Percentiles rank a stretch among this genome's conserved stretches.
Conservation (phyloP, 2,888 invertebrate species). For the Pandemis heparana region DNA sequence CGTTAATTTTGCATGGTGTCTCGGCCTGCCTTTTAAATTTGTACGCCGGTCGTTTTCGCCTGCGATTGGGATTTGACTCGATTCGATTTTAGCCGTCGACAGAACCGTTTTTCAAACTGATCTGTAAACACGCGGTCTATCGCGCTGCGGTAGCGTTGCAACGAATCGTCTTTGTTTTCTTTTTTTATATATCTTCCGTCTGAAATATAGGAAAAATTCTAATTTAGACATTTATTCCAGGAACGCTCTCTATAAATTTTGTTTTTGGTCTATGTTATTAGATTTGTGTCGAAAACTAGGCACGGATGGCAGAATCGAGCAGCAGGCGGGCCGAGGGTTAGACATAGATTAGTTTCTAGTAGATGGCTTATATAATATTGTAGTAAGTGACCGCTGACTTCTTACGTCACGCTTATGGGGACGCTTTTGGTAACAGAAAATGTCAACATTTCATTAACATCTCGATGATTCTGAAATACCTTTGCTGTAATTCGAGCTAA, state of each 20-base stretch:
- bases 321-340: slow-evolving; percentile 46
- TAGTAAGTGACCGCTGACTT: slow-evolving; percentile 24
- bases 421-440: slow-evolving; percentile 22
- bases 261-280: neutral
- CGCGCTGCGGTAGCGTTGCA: neutral
- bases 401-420: slow-evolving; percentile 17
- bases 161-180: neutral
- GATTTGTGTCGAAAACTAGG: neutral
- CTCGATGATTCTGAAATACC: neutral
- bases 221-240: neutral
- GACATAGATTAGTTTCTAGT: slow-evolving; percentile 48
- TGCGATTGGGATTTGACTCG: neutral
- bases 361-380: slow-evolving; percentile 45
- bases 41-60: neutral
- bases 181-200: neutral
- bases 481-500: neutral
- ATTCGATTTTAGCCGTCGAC: neutral
- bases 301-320: neutral
- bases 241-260: slow-evolving; percentile 21
- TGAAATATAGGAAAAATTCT: neutral
- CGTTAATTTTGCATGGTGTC: neutral
- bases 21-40: neutral
- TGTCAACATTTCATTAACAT: neutral
- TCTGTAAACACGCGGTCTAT: neutral
- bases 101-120: neutral